Evolutionary conservation across 1,140 invertebrate species (phyloP), one percentile per base, ranked within the genome.

Genomic region (Cephus cinctus): DNA sequence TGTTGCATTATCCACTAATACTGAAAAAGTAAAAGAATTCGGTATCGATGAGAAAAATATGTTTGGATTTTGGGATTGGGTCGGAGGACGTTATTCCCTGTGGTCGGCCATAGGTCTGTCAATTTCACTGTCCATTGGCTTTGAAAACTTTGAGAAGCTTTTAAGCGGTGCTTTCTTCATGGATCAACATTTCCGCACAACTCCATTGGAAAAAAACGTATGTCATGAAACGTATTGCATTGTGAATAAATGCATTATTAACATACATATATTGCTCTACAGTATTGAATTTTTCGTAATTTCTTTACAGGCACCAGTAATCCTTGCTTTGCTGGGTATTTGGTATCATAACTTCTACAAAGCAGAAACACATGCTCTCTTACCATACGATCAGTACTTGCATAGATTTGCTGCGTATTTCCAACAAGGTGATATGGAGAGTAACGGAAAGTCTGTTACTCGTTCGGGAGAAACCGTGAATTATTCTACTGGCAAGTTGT

Each of bases 61-160:
- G 94, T 99, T 99, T 81, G 95, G 89, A 36, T 99, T 99, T 75
- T 99, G 98, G 97, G 97, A 99, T 78, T 99, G 96, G 95, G 97
- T 99, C 47, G 98, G 97, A 38, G 98, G 97, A 57, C 84, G 96
- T 67, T 98, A 97, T 72, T 98, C 96, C 0, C 76, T 98, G 1
- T 99, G 96, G 96, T 98, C 96, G 0, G 96, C 97, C 4, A 98
- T 99, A 78, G 96, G 98, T 32, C 77, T 99, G 5, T 97, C 96
- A 3, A 98, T 99, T 74, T 90, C 89, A 19, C 77, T 98, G 5
- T 86, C 90, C 48, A 88, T 99, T 73, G 96, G 96, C 19, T 98
- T 89, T 74, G 92, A 97, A 25, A 98, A 98, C 75, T 99, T 98
- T 81, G 86, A 92, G 71, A 84, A 93, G 61, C 78, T 99, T 11